phyloP scores from a whole-genome alignment of 2,113 vertebrate species.

The Phoenicopterus ruber region DNA sequence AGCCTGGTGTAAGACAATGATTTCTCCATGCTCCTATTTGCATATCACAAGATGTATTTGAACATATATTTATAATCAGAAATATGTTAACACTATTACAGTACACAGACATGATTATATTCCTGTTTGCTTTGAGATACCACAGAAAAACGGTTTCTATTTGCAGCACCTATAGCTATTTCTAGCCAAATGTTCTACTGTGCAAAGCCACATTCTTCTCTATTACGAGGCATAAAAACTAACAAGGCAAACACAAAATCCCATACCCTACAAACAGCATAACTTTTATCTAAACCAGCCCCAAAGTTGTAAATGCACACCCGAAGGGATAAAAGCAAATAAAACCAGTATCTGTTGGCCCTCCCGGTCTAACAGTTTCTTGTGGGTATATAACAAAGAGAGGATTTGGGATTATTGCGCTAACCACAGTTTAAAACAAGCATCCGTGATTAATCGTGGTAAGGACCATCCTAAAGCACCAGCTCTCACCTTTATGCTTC shows the following conservation, averaged over 20 bases:
- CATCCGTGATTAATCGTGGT: background rate
- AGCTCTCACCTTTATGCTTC: constrained; percentile 92
- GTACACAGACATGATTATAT: background rate
- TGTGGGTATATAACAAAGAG: background rate
- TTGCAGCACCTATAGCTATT: constrained; percentile 13
- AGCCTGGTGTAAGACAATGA: background rate
- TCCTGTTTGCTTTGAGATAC: background rate
- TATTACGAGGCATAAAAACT: background rate
- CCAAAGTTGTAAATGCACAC: background rate
- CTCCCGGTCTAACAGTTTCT: background rate
- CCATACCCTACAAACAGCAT: background rate
- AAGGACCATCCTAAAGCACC: background rate
- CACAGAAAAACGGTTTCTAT: background rate
- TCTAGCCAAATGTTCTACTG: background rate
- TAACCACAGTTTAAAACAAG: background rate
- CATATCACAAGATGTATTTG: background rate
- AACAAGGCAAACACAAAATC: background rate
- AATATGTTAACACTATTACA: background rate
- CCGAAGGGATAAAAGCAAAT: constrained; percentile 4
- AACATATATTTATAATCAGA: background rate
- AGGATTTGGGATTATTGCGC: background rate
- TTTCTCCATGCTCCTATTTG: background rate
- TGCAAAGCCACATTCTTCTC: background rate
- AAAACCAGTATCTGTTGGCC: background rate
- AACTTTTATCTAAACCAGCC: background rate